Conservation (phyloP, 2,113 vertebrate genomes). For the Platycercus adscitus region DNA sequence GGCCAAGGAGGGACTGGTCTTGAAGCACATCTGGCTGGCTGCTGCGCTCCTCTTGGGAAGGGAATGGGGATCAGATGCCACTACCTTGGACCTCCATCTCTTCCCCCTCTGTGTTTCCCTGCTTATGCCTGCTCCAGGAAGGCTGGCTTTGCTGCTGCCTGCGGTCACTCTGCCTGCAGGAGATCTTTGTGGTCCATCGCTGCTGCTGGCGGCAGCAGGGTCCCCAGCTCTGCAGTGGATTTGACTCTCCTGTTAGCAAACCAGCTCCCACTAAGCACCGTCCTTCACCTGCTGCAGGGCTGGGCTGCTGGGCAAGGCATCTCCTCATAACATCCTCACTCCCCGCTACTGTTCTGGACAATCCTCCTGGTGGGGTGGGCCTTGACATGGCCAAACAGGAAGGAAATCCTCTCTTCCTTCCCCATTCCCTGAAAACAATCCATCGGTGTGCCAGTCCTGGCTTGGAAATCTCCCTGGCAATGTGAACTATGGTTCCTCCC, state of each 20-base stretch:
- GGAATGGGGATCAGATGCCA: neutral
- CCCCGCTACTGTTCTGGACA: neutral
- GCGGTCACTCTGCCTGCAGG: neutral
- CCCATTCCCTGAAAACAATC: neutral
- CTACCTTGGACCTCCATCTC: neutral
- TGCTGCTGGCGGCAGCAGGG: neutral
- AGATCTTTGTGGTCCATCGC: neutral
- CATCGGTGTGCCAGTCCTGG: neutral
- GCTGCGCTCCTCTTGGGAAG: neutral
- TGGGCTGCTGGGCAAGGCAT: neutral
- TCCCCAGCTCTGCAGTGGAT: neutral
- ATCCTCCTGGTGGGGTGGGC: neutral
- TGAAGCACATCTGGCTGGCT: neutral
- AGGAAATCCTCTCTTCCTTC: neutral
- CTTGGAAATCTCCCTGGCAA: constrained; percentile 52
- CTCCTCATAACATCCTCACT: neutral
- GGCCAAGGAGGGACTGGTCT: neutral
- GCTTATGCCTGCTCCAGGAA: fast-evolving
- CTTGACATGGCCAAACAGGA: neutral
- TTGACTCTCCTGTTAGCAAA: neutral
- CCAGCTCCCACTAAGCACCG: neutral
- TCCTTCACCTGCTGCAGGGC: fast-evolving
- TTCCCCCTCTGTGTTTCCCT: neutral
- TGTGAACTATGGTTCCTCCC: constrained; percentile 14
- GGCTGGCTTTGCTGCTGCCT: neutral